These are phyloP conservation scores for Leucopsar rothschildi DNA, from an alignment of 2,113 vertebrate genomes.

Conservation along the genomic window DNA sequence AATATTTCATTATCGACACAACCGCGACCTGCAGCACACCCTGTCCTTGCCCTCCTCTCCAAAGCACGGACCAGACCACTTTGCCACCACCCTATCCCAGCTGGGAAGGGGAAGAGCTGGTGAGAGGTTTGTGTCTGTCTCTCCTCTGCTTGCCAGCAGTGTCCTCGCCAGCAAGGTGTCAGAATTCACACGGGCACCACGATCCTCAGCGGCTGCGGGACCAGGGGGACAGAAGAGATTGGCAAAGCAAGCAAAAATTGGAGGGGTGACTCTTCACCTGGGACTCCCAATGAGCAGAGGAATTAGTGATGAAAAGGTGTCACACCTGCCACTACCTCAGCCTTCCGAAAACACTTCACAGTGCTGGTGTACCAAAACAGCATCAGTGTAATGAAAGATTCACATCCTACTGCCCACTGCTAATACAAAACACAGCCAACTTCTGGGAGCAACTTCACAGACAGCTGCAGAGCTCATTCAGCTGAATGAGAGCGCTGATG, in stretches of 20 bases:
- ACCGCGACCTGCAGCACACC: neutral
- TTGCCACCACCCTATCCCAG: neutral
- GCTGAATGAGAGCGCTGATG: neutral
- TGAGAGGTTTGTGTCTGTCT: accelerated
- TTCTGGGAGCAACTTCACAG: neutral
- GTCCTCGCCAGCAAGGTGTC: neutral
- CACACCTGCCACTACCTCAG: neutral
- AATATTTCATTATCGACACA: neutral
- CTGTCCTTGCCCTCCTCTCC: neutral
- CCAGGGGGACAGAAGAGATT: neutral
- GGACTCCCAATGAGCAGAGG: neutral
- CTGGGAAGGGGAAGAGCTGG: neutral
- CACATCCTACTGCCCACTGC: neutral
- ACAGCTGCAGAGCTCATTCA: conserved; percentile 11
- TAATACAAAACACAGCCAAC: neutral
- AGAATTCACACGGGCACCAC: neutral
- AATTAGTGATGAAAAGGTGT: neutral
- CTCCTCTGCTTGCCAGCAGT: accelerated
- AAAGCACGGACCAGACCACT: accelerated
- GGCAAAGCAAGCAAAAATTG: neutral
- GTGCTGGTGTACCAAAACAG: neutral
- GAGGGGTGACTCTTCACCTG: neutral
- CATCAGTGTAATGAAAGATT: neutral
- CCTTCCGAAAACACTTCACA: neutral
- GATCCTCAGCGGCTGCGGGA: accelerated